Evolutionary conservation across 2,797 vertebrate species (phyloP).

Genomic region (Emys orbicularis): DNA sequence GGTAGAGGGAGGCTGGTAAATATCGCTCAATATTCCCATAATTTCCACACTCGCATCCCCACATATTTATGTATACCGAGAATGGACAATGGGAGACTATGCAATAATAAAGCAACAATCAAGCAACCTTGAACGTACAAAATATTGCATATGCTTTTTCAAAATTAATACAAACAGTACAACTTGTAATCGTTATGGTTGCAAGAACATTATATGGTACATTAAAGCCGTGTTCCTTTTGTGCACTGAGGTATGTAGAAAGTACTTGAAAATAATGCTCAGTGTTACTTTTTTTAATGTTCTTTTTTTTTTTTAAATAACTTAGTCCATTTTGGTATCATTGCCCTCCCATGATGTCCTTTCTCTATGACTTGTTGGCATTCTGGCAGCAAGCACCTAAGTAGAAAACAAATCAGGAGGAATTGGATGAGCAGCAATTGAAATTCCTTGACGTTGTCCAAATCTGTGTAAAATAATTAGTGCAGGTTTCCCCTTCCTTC

Average conservation of each 20-base stretch:
- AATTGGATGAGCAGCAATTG: slow-evolving; percentile 50
- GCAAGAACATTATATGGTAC: not conserved
- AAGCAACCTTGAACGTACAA: not conserved
- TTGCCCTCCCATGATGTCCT: slow-evolving; percentile 25
- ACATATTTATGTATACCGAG: not conserved
- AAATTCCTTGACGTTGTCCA: slow-evolving; percentile 64
- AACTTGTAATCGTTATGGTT: not conserved
- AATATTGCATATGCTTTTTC: not conserved
- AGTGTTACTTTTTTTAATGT: not conserved
- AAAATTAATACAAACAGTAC: not conserved
- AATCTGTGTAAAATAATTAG: slow-evolving; percentile 67
- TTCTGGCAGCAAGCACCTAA: slow-evolving; percentile 44
- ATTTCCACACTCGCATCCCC: not conserved
- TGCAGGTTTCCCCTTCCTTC: slow-evolving; percentile 49
- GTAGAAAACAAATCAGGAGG: slow-evolving; percentile 65
- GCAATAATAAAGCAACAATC: not conserved
- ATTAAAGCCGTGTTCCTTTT: not conserved
- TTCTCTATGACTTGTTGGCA: slow-evolving; percentile 56
- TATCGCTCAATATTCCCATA: not conserved
- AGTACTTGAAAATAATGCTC: not conserved
- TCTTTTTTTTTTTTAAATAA: slow-evolving; percentile 10
- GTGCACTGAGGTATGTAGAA: not conserved
- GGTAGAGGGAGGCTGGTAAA: not conserved
- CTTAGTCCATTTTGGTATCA: slow-evolving; percentile 12
- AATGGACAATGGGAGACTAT: not conserved